phyloP scores from a whole-genome alignment of 2,888 invertebrate species.

The Leucophenga maculata region DNA sequence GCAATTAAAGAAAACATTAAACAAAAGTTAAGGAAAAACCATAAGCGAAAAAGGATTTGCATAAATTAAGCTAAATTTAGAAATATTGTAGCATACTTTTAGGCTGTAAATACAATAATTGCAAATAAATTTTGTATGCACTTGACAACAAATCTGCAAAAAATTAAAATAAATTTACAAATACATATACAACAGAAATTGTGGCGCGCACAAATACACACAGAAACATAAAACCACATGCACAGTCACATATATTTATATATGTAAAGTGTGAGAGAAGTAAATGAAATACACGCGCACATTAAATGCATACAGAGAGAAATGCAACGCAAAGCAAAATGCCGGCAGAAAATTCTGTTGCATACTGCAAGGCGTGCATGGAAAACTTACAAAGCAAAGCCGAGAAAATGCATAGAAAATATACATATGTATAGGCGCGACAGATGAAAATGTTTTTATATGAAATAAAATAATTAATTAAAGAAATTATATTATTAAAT shows the following conservation, averaged over 20 bases:
- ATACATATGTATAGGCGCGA: no score
- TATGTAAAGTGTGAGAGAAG: not conserved
- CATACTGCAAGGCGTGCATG: not conserved
- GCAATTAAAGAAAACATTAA: constrained; percentile 8
- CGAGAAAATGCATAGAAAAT: not conserved
- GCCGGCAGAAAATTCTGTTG: constrained; percentile 17
- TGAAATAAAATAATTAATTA: no score
- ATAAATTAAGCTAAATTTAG: not conserved
- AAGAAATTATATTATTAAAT: no score
- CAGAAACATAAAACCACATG: not conserved
- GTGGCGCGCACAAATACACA: not conserved
- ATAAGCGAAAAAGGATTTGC: not conserved
- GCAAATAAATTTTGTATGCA: constrained; percentile 27
- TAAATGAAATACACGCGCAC: not conserved
- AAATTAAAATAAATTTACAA: constrained; percentile 6
- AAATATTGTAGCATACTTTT: constrained; percentile 10
- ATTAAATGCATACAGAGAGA: constrained; percentile 2
- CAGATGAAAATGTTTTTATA: no score
- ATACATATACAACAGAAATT: constrained; percentile 12
- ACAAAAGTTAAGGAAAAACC: constrained; percentile 8
- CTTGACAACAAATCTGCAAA: constrained; percentile 34
- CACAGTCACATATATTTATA: not conserved
- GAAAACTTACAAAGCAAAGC: not conserved
- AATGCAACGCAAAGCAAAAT: constrained; percentile 13
- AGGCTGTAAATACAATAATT: constrained; percentile 5